phyloP scores from a whole-genome alignment of 2,113 vertebrate species.

The Mesoclemmys tuberculata region DNA sequence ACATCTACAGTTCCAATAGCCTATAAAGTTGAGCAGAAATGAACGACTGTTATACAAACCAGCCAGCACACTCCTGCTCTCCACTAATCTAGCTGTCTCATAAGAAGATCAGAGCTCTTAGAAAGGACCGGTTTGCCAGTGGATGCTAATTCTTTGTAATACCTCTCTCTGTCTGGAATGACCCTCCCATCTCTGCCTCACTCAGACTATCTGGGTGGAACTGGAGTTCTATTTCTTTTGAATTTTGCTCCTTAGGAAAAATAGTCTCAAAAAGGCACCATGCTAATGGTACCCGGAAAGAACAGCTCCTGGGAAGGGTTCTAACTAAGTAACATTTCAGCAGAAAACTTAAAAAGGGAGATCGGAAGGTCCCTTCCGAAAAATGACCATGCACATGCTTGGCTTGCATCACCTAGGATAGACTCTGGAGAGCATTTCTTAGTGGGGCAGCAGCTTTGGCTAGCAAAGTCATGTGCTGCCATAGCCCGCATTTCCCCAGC shows the following conservation, averaged over 20 bases:
- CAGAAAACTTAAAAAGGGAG: neutral
- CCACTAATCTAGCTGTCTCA: neutral
- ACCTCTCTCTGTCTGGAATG: fast-evolving
- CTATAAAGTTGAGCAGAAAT: neutral
- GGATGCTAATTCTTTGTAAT: neutral
- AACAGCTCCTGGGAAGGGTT: neutral
- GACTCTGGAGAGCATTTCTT: neutral
- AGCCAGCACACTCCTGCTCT: neutral
- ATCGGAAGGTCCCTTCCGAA: neutral
- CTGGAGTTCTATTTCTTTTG: neutral
- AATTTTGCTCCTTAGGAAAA: neutral
- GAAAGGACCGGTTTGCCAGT: neutral
- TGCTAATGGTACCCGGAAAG: neutral
- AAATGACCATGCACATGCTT: neutral
- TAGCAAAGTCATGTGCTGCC: neutral
- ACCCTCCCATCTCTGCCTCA: neutral
- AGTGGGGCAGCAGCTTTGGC: neutral
- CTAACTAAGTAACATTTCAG: neutral
- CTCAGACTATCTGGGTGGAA: fast-evolving
- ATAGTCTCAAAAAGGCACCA: neutral
- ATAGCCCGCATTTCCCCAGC: neutral
- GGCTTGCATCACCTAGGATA: neutral
- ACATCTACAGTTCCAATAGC: neutral
- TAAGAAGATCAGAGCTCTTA: neutral
- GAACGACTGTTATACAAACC: neutral